These are phyloP conservation scores for Aricia artaxerxes DNA, from an alignment of 2,888 invertebrate genomes.

Conservation along the genomic window DNA sequence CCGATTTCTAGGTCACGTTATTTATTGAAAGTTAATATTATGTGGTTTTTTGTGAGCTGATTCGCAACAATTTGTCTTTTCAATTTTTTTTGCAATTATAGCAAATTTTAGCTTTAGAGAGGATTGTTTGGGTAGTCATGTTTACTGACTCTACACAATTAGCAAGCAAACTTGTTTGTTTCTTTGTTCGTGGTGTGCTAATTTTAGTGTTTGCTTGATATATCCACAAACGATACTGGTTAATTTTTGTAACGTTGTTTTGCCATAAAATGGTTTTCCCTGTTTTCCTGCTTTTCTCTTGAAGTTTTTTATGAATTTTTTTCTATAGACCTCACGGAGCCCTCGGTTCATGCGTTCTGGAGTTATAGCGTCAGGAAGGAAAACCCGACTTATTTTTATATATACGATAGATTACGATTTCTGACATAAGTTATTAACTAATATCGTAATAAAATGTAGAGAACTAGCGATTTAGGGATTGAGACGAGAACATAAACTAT, in stretches of 20 bases:
- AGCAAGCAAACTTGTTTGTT: conserved; percentile 11
- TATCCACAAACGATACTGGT: background rate
- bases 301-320: too few relatives aligned
- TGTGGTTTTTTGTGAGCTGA: background rate
- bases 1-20: conserved; percentile 8
- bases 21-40: conserved; percentile 15
- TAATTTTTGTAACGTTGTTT: background rate
- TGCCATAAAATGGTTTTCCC: too few relatives aligned
- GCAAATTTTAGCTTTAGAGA: background rate
- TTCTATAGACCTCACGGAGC: too few relatives aligned
- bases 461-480: background rate
- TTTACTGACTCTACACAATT: background rate
- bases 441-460: background rate
- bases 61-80: background rate
- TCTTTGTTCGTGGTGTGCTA: background rate
- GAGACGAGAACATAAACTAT: background rate
- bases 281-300: too few relatives aligned
- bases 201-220: background rate
- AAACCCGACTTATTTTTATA: too few relatives aligned
- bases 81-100: background rate
- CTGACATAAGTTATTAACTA: background rate
- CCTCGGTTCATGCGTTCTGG: too few relatives aligned
- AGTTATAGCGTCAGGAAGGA: too few relatives aligned
- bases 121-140: background rate
- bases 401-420: too few relatives aligned